These are phyloP conservation scores for Oryzias woworae DNA, from an alignment of 2,113 vertebrate genomes.

Conservation along the genomic window DNA sequence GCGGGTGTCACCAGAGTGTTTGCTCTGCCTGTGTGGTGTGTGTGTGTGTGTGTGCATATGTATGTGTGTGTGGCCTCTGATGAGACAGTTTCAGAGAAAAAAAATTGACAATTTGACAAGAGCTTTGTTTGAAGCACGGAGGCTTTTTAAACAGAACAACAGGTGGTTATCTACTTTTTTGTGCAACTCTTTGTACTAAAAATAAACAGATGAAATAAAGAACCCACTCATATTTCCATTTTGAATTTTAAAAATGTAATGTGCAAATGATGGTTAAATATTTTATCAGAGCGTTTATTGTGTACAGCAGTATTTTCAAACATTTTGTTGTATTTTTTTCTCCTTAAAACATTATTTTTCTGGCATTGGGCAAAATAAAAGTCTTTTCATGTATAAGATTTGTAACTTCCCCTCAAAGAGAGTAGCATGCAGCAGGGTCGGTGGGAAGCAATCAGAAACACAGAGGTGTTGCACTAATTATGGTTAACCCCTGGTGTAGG, in stretches of 20 bases:
- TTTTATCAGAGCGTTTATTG: too few relatives aligned
- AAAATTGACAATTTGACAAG: background rate
- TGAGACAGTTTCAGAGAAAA: background rate
- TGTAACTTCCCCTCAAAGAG: background rate
- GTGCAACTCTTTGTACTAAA: background rate
- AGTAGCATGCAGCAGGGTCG: background rate
- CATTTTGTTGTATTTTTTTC: too few relatives aligned
- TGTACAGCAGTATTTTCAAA: too few relatives aligned
- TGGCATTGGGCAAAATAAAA: too few relatives aligned
- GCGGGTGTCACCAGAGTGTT: background rate
- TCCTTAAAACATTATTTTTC: too few relatives aligned
- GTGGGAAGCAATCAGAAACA: slow-evolving; percentile 40
- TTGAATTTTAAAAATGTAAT: too few relatives aligned
- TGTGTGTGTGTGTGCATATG: background rate
- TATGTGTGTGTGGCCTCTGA: background rate
- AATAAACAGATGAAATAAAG: background rate
- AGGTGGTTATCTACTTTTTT: background rate
- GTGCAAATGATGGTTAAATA: too few relatives aligned
- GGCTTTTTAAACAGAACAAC: background rate
- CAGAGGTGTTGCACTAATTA: slow-evolving; percentile 66
- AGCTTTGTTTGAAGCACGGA: background rate
- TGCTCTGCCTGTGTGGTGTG: background rate
- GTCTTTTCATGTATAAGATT: too few relatives aligned
- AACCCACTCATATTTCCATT: too few relatives aligned
- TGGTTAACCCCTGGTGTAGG: slow-evolving; percentile 62